phyloP scores from a whole-genome alignment of 2,797 vertebrate species.

The Pristis pectinata region DNA sequence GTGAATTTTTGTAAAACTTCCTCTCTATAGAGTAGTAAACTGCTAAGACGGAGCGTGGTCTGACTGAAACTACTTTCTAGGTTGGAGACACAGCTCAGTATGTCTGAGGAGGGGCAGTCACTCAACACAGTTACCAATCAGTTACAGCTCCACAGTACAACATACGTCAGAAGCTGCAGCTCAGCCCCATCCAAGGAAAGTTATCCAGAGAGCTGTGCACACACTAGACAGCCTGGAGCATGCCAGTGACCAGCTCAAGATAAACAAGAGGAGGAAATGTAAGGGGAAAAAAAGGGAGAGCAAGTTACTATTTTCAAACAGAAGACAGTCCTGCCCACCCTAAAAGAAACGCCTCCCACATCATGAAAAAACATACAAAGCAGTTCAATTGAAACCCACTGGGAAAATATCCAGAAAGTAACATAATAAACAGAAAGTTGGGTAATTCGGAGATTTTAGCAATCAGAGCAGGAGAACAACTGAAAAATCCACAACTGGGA shows the following conservation, averaged over 20 bases:
- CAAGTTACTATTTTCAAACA: neutral
- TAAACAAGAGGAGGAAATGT: slow-evolving; percentile 33
- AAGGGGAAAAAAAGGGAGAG: neutral
- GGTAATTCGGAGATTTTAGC: neutral
- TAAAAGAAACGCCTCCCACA: slow-evolving; percentile 2
- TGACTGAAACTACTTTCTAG: slow-evolving; percentile 19
- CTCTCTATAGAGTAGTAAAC: neutral
- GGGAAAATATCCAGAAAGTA: slow-evolving; percentile 18
- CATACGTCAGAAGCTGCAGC: slow-evolving; percentile 28
- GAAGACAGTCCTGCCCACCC: slow-evolving; percentile 3
- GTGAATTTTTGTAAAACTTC: slow-evolving; percentile 45
- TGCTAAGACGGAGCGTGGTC: slow-evolving; percentile 3
- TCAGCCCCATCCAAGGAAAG: slow-evolving; percentile 34
- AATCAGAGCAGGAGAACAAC: neutral
- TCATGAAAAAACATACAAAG: neutral
- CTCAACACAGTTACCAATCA: slow-evolving; percentile 33
- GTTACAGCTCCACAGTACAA: slow-evolving; percentile 31
- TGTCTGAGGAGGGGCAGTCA: slow-evolving; percentile 25
- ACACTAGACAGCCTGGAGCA: neutral
- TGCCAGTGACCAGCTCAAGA: slow-evolving; percentile 16
- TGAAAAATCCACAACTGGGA: neutral
- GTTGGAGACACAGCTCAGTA: slow-evolving; percentile 9
- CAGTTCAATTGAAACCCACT: neutral
- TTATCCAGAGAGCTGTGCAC: slow-evolving; percentile 21
- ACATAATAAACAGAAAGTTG: neutral